These are phyloP conservation scores for Drosophila anceps DNA, from an alignment of 2,888 invertebrate genomes.

Conservation along the genomic window DNA sequence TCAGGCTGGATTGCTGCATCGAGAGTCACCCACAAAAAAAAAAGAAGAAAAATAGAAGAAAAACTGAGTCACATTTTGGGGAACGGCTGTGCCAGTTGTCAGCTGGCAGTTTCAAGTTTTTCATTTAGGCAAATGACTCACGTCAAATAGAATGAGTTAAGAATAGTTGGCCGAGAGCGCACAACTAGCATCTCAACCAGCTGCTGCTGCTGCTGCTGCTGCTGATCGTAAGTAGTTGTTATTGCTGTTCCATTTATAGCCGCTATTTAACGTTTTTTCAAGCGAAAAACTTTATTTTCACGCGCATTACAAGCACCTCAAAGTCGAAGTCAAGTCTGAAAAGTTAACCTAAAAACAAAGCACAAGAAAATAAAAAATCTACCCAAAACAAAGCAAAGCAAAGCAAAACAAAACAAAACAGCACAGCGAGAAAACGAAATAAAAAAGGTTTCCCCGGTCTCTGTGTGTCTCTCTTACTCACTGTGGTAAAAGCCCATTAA, in stretches of 20 bases:
- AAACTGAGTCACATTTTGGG: constrained; percentile 49
- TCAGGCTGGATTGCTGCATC: constrained; percentile 24
- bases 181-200: constrained; percentile 3
- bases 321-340: constrained; percentile 59
- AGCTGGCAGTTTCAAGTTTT: constrained; percentile 32
- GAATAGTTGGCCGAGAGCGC: neutral
- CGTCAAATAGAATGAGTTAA: constrained; percentile 15
- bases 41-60: too few species aligned
- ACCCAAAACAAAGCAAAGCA: constrained; percentile 8
- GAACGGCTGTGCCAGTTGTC: constrained; percentile 38
- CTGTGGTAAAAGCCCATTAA: constrained; percentile 73
- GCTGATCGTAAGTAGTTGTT: constrained; percentile 47
- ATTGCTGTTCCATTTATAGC: constrained; percentile 74
- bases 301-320: constrained; percentile 74
- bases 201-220: constrained; percentile 3
- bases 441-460: constrained; percentile 32
- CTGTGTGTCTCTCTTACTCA: constrained; percentile 19
- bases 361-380: constrained; percentile 10
- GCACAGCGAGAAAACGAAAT: constrained; percentile 18
- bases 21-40: constrained; percentile 39
- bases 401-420: constrained; percentile 22
- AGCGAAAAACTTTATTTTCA: constrained; percentile 81
- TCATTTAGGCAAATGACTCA: constrained; percentile 51
- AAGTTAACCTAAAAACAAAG: constrained; percentile 51
- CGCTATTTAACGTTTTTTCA: constrained; percentile 79